A percentile compares a stretch with the other conserved stretches of the same genome.
These are phyloP conservation scores for Mormyrus lacerda DNA, from an alignment of 2,113 vertebrate genomes.

Conservation along the genomic window DNA sequence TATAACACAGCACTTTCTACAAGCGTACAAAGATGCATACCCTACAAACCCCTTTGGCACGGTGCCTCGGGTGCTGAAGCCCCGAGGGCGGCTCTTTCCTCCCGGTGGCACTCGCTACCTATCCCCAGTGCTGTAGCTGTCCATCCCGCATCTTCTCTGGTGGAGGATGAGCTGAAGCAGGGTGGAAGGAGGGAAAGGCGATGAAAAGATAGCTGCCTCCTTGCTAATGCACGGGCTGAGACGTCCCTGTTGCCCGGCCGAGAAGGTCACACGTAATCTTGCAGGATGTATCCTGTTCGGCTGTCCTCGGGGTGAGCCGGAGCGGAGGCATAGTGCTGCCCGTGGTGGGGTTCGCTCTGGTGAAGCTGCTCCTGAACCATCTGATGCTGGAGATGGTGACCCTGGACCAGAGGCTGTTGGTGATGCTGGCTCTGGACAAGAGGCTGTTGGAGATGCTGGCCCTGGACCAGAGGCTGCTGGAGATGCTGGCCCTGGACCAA, in stretches of 20 bases:
- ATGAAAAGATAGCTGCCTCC: background rate
- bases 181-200: conserved; percentile 25
- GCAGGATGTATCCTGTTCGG: conserved; percentile 66
- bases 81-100: background rate
- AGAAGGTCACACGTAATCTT: conserved; percentile 75
- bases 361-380: conserved; percentile 28
- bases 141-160: background rate
- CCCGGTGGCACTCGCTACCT: background rate
- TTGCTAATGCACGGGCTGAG: background rate
- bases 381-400: conserved; percentile 20
- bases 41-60: background rate
- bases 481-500: conserved; percentile 21
- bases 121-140: background rate
- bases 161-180: conserved; percentile 27
- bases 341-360: conserved; percentile 23
- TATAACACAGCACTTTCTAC: background rate
- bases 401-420: background rate
- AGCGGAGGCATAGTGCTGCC: conserved; percentile 33
- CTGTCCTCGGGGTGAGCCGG: conserved; percentile 49
- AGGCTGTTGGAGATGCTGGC: conserved; percentile 1
- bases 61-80: background rate
- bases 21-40: background rate
- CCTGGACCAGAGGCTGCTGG: background rate
- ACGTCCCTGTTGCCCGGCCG: conserved; percentile 20
- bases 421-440: conserved; percentile 22